Base-by-base conservation (phyloP, 2,888 invertebrate genomes). In the Pediacus dermestoides region DNA sequence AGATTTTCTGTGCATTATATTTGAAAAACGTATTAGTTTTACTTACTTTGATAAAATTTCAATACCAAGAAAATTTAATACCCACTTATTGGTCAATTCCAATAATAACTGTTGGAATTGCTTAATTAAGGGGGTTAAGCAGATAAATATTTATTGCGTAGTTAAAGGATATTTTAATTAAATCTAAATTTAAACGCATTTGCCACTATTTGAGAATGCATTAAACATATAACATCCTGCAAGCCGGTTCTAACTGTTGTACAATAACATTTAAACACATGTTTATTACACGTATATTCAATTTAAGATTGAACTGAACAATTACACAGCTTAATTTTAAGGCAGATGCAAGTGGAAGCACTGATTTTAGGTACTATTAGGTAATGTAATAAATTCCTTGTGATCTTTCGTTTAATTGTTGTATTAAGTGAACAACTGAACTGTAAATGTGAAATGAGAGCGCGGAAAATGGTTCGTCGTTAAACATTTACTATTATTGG, bases 401-500 rank as follows among this genome's bases (percentile, higher is more conserved):
- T 43, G 50, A 55, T 53, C 52, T 53, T 55, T 49, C 46, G 36
- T 37, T 51, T 55, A 55, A 55, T 57, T 49, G 54, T 50, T 50
- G 48, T 44, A 57, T 57, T 53, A 53, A 44, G 46, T 34, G 44
- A 50, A 46, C 45, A 53, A 55, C 53, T 57, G 51, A 52, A 50
- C 42, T 43, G 51, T 52, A 55, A 57, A 48, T 46, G 44, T 44
- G 39, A 25, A 50, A 55, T 38, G 48, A 39, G 48, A 38, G 42
- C n/a, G n/a, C 42, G 52, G 42, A 46, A 48, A 55, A 57, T 42
- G 47, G 34, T 39, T 41, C n/a, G 50, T 46, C 46, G 50, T 53
- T 51, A 51, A 55, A 48, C 48, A 53, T 55, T 50, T 50, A 55
- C 50, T 53, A 52, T 50, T 53, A 53, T 53, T 52, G 53, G 49